These are phyloP conservation scores for Tetragnatha versicolor DNA, from an alignment of 1,140 invertebrate species.

Conservation along the genomic window DNA sequence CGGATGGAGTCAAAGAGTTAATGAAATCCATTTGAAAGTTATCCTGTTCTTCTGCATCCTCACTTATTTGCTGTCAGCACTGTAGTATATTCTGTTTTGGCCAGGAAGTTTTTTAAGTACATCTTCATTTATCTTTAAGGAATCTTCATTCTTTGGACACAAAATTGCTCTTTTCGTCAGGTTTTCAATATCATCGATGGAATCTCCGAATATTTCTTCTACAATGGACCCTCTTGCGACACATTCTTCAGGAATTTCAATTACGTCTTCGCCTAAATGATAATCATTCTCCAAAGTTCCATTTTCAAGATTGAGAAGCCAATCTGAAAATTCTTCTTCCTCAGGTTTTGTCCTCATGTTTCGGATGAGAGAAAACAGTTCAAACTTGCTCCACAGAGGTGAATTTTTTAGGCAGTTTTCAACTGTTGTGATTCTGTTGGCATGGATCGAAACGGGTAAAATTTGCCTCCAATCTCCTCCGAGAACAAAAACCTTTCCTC, in stretches of 20 bases:
- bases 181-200: background rate
- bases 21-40: background rate
- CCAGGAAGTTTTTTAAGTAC: background rate
- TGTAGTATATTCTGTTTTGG: slow-evolving; percentile 1
- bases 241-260: background rate
- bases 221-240: too few relatives aligned
- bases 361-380: too few relatives aligned
- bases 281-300: too few relatives aligned
- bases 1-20: background rate
- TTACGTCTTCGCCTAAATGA: background rate
- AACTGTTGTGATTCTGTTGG: background rate
- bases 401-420: too few relatives aligned
- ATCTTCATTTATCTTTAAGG: background rate
- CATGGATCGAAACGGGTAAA: background rate
- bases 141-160: background rate
- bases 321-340: background rate
- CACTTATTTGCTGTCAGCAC: background rate
- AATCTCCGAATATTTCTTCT: background rate
- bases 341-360: background rate
- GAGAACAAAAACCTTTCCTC: too few relatives aligned
- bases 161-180: slow-evolving; percentile 3
- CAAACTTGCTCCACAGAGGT: too few relatives aligned
- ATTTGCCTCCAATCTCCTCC: too few relatives aligned
- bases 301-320: background rate
- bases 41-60: background rate